Conservation (phyloP, 1,140 invertebrate species). For the Bilobella aurantiaca region DNA sequence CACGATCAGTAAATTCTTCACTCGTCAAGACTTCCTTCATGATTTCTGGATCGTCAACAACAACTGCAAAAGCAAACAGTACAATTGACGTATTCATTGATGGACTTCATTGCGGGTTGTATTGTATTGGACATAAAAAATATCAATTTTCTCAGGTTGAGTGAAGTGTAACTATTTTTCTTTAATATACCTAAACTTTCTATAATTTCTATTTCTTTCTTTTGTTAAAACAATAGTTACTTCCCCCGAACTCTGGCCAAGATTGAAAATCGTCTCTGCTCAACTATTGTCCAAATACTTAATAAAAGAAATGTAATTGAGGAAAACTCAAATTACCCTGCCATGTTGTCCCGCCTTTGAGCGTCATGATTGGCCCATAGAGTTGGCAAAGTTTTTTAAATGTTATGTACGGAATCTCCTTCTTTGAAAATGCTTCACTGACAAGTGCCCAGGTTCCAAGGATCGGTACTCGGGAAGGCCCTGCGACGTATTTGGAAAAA, state of each 20-base stretch:
- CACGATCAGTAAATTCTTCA: constrained; percentile 1
- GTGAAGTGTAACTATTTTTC: too few species aligned
- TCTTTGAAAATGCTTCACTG: not conserved
- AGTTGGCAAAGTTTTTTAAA: constrained; percentile 13
- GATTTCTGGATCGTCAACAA: constrained; percentile 17
- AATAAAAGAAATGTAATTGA: too few species aligned
- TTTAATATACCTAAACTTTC: not conserved
- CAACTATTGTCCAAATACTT: too few species aligned
- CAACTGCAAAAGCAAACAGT: constrained; percentile 7
- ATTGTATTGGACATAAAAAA: too few species aligned
- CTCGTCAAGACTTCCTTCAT: constrained; percentile 7
- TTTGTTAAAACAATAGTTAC: too few species aligned
- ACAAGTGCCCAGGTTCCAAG: not conserved
- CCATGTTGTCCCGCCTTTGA: constrained; percentile 9
- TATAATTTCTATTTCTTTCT: not conserved
- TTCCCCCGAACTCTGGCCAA: too few species aligned
- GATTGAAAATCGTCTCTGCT: too few species aligned
- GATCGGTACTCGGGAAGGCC: not conserved
- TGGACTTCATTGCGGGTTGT: not conserved
- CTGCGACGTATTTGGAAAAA: too few species aligned
- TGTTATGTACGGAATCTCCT: constrained; percentile 15
- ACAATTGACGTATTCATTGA: not conserved
- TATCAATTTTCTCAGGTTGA: too few species aligned
- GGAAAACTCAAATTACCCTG: constrained; percentile 12
- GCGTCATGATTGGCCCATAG: constrained; percentile 15